A percentile compares a stretch with the other conserved stretches of the same genome.
phyloP scores from a whole-genome alignment of 2,888 invertebrate genomes.

The Eustalomyia histrio region DNA sequence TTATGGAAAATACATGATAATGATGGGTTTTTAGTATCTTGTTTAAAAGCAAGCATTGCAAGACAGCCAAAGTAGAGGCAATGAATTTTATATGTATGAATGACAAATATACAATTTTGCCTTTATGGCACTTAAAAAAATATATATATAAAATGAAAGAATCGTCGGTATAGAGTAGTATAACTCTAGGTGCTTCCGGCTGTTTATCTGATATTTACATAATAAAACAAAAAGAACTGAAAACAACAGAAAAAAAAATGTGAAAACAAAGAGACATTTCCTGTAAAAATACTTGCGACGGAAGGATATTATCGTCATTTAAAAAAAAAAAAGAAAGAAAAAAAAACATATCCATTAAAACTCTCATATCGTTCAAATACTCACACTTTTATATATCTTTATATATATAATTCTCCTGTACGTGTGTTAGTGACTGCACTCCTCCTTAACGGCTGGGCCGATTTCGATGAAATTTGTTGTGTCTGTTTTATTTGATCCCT shows the following conservation, averaged over 20 bases:
- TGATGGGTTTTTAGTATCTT: slow-evolving; percentile 46
- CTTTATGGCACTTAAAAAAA: slow-evolving; percentile 5
- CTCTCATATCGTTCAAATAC: slow-evolving; percentile 15
- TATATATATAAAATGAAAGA: too few species aligned
- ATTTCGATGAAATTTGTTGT: too few species aligned
- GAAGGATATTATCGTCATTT: slow-evolving; percentile 62
- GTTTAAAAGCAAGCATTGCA: not conserved
- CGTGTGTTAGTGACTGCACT: too few species aligned
- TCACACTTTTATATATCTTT: not conserved
- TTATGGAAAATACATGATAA: slow-evolving; percentile 62
- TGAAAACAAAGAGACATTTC: slow-evolving; percentile 26
- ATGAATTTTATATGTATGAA: slow-evolving; percentile 9
- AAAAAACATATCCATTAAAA: slow-evolving; percentile 53
- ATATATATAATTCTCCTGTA: too few species aligned
- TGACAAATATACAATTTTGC: slow-evolving; percentile 35
- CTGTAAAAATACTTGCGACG: slow-evolving; percentile 56
- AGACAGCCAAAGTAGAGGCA: slow-evolving; percentile 1
- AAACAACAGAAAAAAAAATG: slow-evolving; percentile 6
- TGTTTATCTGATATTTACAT: slow-evolving; percentile 77
- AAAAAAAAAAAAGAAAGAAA: slow-evolving; percentile 4
- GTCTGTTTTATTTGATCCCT: too few species aligned
- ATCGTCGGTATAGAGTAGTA: slow-evolving; percentile 47
- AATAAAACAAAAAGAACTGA: slow-evolving; percentile 68
- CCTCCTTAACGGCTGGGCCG: too few species aligned
- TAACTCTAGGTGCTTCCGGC: slow-evolving; percentile 71